Evolutionary conservation across 1,140 invertebrate species (phyloP).

Genomic region (Kradibia gibbosae): DNA sequence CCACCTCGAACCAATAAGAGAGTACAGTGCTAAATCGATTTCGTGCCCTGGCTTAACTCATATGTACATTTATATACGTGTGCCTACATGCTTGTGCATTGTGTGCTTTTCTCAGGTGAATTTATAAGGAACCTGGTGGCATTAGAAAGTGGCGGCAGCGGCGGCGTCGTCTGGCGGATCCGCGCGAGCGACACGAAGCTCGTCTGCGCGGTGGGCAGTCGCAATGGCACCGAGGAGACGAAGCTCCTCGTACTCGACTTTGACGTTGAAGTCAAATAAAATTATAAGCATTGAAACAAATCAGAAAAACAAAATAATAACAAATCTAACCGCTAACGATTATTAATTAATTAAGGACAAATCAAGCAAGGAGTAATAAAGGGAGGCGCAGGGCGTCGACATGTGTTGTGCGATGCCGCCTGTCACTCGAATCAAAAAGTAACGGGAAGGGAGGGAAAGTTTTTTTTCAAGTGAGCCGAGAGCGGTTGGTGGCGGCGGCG

Average conservation of each 20-base stretch:
- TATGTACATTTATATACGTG: no score
- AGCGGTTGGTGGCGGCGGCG: no score
- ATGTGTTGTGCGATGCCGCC: slow-evolving; percentile 11
- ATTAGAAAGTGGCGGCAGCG: slow-evolving; percentile 94
- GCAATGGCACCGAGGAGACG: slow-evolving; percentile 99
- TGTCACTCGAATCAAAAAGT: slow-evolving; percentile 43
- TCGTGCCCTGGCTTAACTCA: no score
- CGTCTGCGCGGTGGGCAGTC: slow-evolving; percentile 97
- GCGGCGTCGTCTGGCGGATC: slow-evolving; percentile 99
- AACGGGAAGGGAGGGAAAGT: background rate
- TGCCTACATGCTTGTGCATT: no score
- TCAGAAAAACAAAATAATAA: slow-evolving; percentile 37
- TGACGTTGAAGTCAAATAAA: slow-evolving; percentile 82
- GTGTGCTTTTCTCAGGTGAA: slow-evolving; percentile 77
- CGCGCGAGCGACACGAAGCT: slow-evolving; percentile 96
- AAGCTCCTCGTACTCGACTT: slow-evolving; percentile 98
- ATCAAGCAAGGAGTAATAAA: slow-evolving; percentile 22
- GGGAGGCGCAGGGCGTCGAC: slow-evolving; percentile 22
- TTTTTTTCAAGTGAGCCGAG: no score
- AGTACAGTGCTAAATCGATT: no score
- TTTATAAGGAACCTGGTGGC: slow-evolving; percentile 97
- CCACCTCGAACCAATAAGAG: no score
- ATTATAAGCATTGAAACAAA: slow-evolving; percentile 10
- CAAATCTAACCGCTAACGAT: slow-evolving; percentile 31
- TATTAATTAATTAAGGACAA: slow-evolving; percentile 39